Evolutionary conservation across 2,113 vertebrate species (phyloP), one percentile per base, ranked within the genome.

Genomic region (Toxotes chatareus): DNA sequence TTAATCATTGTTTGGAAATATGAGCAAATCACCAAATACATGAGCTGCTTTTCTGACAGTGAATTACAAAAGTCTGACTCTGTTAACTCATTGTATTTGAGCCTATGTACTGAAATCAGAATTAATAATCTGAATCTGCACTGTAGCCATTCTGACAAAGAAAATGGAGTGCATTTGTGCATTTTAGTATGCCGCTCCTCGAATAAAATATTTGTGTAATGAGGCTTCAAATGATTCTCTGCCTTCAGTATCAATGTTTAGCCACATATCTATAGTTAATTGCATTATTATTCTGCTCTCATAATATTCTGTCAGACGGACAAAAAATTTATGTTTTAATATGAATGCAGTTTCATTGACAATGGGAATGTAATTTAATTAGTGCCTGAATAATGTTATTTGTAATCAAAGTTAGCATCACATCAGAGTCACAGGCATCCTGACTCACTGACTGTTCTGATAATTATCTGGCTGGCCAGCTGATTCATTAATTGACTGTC

Each of bases 321-420:
- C 55, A 82, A 44, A 77, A 49, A 82, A 72, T 79, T 64, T 10
- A 21, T 63, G 44, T 21, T 85, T 47, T 46, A 60, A 82, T 67
- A 62, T 40, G 47, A 79, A 77, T 59, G n/a, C 27, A 66, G 74
- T 79, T 85, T 67, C 38, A 47, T 4, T 78, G 61, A 87, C 73
- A 81, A 74, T 76, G 32, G 17, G 6, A 67, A 60, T 60, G 51
- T 23, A 46, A 77, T 89, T 76, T 53, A 76, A 89, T 86, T 83
- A 81, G 31, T 1, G 36, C 7, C 63, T 38, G 40, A 64, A 80
- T 72, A 31, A 80, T 82, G 70, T 27, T 73, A 56, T 76, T 83
- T 69, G 49, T 69, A 80, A 86, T 86, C 53, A 63, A 76, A 76
- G 72, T 77, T 68, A 83, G 74, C 65, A 34, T 84, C 78, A 76